Evolutionary conservation across 1,140 invertebrate genomes (phyloP).

Genomic region (Cepaea nemoralis): DNA sequence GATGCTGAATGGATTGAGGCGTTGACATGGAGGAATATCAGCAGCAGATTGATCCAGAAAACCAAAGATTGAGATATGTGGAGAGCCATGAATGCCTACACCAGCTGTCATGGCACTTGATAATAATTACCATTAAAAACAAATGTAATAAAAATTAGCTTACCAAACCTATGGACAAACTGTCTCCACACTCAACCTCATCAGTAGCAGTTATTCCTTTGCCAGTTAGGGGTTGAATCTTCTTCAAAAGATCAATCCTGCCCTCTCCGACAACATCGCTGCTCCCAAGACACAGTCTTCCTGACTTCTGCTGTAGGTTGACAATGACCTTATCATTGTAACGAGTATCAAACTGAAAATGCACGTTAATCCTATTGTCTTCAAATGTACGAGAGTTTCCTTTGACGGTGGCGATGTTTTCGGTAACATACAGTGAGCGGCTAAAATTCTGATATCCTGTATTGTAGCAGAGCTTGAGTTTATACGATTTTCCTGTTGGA

Average conservation of each 20-base stretch:
- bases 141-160: background rate
- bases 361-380: constrained; percentile 41
- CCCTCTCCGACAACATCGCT: constrained; percentile 43
- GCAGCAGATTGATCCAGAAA: no score
- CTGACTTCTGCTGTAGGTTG: constrained; percentile 41
- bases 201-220: constrained; percentile 40
- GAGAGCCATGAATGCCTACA: no score
- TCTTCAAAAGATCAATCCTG: constrained; percentile 39
- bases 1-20: no score
- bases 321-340: constrained; percentile 48
- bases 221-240: constrained; percentile 44
- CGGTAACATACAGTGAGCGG: constrained; percentile 44
- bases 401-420: constrained; percentile 44
- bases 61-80: no score
- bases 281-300: constrained; percentile 45
- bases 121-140: no score
- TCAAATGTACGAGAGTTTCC: constrained; percentile 42
- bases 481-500: constrained; percentile 53
- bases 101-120: no score
- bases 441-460: constrained; percentile 52
- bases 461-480: constrained; percentile 50
- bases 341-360: constrained; percentile 52
- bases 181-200: constrained; percentile 44
- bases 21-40: no score
- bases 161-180: constrained; percentile 35